A percentile compares a stretch with the other conserved stretches of the same genome.
These are phyloP conservation scores for Myotis myotis DNA, from an alignment of 2,797 vertebrate genomes.

Conservation along the genomic window DNA sequence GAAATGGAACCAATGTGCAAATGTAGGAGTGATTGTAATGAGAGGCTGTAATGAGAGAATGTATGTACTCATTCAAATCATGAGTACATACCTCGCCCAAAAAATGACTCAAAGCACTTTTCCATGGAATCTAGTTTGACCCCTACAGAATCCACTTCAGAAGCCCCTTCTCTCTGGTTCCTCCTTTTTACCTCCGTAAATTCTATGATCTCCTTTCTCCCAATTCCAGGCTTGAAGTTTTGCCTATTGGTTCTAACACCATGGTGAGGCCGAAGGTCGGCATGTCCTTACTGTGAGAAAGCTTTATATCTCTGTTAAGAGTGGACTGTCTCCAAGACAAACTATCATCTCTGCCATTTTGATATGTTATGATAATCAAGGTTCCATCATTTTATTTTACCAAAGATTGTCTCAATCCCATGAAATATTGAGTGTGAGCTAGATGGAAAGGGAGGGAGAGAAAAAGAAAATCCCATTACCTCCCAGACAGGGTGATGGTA, in stretches of 20 bases:
- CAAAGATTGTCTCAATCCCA: not conserved
- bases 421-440: not conserved
- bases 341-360: not conserved
- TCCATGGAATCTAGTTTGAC: not conserved
- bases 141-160: not conserved
- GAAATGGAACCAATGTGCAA: not conserved
- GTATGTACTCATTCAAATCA: not conserved
- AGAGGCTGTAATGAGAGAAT: too few species aligned
- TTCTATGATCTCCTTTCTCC: not conserved
- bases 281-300: not conserved
- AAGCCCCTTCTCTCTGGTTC: not conserved
- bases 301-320: not conserved
- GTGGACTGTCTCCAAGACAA: not conserved
- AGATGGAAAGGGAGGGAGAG: not conserved
- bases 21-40: too few species aligned
- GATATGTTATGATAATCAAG: not conserved
- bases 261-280: not conserved
- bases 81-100: not conserved
- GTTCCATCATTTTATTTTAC: not conserved
- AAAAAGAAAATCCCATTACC: not conserved
- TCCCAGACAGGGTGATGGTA: not conserved
- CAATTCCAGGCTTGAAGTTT: not conserved
- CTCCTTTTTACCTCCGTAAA: not conserved
- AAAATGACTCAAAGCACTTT: not conserved
- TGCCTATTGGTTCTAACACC: not conserved